These are phyloP conservation scores for Thunnus maccoyii DNA, from an alignment of 2,113 vertebrate genomes.

Conservation along the genomic window DNA sequence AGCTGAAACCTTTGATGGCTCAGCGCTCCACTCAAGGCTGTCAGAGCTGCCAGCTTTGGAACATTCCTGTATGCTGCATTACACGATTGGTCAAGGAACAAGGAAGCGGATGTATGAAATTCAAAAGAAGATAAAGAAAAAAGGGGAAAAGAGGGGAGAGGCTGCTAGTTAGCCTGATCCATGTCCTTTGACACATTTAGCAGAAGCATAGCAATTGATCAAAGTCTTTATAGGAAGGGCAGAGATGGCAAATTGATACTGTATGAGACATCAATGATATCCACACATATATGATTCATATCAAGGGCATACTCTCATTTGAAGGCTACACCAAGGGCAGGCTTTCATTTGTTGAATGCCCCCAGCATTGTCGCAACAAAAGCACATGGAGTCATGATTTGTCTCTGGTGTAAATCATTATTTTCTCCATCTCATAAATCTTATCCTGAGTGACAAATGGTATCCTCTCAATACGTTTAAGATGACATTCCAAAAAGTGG, in stretches of 20 bases:
- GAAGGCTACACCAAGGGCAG: slow-evolving; percentile 25
- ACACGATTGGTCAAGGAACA: slow-evolving; percentile 75
- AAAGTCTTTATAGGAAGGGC: slow-evolving; percentile 45
- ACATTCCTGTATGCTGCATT: slow-evolving; percentile 64
- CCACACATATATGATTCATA: slow-evolving; percentile 44
- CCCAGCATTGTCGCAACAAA: slow-evolving; percentile 34
- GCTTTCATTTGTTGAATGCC: slow-evolving; percentile 40
- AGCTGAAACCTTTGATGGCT: slow-evolving; percentile 80
- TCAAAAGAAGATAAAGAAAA: slow-evolving; percentile 53
- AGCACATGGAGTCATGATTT: slow-evolving; percentile 14
- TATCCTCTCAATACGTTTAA: slow-evolving; percentile 11
- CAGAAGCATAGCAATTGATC: slow-evolving; percentile 42
- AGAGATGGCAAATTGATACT: slow-evolving; percentile 50
- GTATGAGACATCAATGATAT: slow-evolving; percentile 37
- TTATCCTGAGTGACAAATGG: slow-evolving; percentile 3
- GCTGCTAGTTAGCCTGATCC: slow-evolving; percentile 58
- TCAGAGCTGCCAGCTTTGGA: slow-evolving; percentile 74
- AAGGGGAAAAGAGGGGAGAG: slow-evolving; percentile 1
- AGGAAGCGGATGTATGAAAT: slow-evolving; percentile 63
- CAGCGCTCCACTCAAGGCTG: slow-evolving; percentile 64
- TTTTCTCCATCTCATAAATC: slow-evolving; percentile 15
- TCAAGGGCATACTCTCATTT: slow-evolving; percentile 30
- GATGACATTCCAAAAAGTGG: slow-evolving; percentile 27
- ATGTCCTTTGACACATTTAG: slow-evolving; percentile 64
- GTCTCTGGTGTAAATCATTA: slow-evolving; percentile 23